Conservation (phyloP, 2,113 vertebrate species). For the Dipodomys merriami region DNA sequence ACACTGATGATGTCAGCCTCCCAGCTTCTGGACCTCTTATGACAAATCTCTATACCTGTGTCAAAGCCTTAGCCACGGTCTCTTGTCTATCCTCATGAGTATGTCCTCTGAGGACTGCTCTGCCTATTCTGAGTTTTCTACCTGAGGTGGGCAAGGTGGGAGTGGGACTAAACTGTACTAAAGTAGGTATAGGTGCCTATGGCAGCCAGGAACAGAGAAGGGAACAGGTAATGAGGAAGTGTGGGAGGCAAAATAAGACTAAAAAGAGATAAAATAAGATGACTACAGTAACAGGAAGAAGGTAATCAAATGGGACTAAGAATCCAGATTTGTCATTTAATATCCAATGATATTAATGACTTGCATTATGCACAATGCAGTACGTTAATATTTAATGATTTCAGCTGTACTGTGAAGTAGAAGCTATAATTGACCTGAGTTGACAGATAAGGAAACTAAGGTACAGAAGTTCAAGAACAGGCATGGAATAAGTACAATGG, state of each 20-base stretch:
- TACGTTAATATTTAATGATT: not conserved
- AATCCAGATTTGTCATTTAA: not conserved
- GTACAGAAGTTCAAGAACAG: not conserved
- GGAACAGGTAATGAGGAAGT: not conserved
- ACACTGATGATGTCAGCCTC: not conserved
- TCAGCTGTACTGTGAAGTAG: not conserved
- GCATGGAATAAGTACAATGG: not conserved
- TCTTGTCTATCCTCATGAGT: not conserved
- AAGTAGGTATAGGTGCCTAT: not conserved
- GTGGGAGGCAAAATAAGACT: not conserved
- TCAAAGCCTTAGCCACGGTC: not conserved
- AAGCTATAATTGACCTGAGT: not conserved
- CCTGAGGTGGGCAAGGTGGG: not conserved
- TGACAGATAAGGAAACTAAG: slow-evolving; percentile 30
- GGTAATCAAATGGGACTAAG: not conserved
- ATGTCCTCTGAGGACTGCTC: not conserved
- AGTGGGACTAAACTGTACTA: not conserved
- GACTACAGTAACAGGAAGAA: not conserved
- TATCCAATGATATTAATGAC: not conserved
- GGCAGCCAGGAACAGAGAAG: not conserved
- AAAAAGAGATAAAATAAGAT: not conserved
- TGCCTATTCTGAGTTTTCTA: not conserved
- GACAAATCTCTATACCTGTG: not conserved
- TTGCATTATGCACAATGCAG: not conserved
- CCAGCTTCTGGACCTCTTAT: not conserved